Conservation (phyloP, 2,113 vertebrate genomes). For the Lepus americanus region DNA sequence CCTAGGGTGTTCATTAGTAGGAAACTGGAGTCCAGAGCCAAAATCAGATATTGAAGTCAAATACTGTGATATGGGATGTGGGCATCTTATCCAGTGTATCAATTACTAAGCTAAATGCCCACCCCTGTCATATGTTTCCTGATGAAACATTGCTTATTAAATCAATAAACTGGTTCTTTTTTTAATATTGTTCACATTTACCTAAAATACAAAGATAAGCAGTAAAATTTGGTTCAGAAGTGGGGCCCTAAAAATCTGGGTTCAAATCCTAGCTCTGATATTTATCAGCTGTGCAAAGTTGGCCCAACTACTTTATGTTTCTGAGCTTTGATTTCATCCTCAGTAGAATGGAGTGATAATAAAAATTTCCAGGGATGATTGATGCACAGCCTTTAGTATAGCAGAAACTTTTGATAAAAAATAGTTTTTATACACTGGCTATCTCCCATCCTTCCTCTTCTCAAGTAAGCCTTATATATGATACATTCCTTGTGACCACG, state of each 20-base stretch:
- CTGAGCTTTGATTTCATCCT: not conserved
- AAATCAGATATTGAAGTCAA: too few species aligned
- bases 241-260: not conserved
- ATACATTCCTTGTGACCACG: too few species aligned
- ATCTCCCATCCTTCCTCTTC: not conserved
- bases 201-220: not conserved
- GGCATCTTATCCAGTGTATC: too few species aligned
- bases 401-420: not conserved
- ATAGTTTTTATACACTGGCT: not conserved
- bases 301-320: not conserved
- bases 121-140: not conserved
- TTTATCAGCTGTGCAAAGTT: not conserved
- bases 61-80: too few species aligned
- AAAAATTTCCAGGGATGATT: not conserved
- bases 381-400: not conserved
- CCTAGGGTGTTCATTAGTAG: too few species aligned
- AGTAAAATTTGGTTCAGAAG: not conserved
- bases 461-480: not conserved
- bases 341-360: not conserved
- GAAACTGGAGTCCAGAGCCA: too few species aligned
- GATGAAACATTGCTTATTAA: not conserved
- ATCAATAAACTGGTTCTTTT: not conserved
- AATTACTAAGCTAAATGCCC: too few species aligned
- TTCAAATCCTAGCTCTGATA: conserved; percentile 13
- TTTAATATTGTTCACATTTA: not conserved